Evolutionary conservation across 2,113 vertebrate species (phyloP).

Genomic region (Lipophrys pholis): DNA sequence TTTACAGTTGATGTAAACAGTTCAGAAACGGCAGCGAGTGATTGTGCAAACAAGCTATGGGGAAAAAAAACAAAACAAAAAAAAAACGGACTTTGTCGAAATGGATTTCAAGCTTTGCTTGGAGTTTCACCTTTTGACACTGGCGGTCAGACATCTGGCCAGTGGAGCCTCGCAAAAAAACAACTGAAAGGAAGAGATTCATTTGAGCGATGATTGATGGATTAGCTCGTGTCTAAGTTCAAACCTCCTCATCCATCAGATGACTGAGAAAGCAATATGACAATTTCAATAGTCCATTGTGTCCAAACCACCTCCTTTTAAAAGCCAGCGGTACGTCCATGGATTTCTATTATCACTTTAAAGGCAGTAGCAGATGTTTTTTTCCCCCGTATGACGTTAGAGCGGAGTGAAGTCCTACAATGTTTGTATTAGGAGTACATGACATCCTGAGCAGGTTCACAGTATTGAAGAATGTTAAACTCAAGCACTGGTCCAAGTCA

Average conservation of each 20-base stretch:
- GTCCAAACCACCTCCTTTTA: too few species aligned
- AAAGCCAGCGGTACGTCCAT: too few species aligned
- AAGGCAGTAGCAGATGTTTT: too few species aligned
- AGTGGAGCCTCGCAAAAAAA: slow-evolving; percentile 11
- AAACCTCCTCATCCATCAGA: slow-evolving; percentile 58
- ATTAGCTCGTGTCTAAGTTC: slow-evolving; percentile 54
- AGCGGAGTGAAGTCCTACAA: too few species aligned
- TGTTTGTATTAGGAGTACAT: too few species aligned
- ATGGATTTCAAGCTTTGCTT: slow-evolving; percentile 31
- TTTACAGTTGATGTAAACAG: not conserved
- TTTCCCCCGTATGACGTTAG: too few species aligned
- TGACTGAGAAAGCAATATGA: slow-evolving; percentile 44
- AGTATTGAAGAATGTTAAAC: too few species aligned
- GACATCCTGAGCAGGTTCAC: too few species aligned
- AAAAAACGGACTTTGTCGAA: not conserved
- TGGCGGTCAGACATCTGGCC: slow-evolving; percentile 54
- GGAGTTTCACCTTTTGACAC: slow-evolving; percentile 54
- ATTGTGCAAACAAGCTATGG: not conserved
- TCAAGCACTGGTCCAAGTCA: too few species aligned
- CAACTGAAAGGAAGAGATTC: slow-evolving; percentile 1
- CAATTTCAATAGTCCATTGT: not conserved
- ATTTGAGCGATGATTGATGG: slow-evolving; percentile 58
- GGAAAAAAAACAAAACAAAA: not conserved
- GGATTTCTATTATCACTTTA: too few species aligned
- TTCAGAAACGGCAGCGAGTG: not conserved